Base-by-base conservation (phyloP, 2,797 vertebrate genomes). In the Pipistrellus nathusii region DNA sequence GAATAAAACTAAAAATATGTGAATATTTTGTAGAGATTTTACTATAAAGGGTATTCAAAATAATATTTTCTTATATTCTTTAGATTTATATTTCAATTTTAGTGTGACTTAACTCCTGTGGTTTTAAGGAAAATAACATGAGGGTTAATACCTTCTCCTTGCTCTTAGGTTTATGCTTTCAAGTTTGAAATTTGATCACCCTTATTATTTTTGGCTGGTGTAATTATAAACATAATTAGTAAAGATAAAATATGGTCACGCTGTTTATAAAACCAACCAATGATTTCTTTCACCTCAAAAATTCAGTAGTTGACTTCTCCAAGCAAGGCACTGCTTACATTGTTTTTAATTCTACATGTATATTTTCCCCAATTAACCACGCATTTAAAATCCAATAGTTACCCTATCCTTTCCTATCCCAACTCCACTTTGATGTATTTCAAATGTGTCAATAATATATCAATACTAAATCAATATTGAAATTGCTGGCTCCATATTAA, bases 201-300 rank as follows among this genome's bases (percentile, higher is more conserved):
- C 30, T 90, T 80, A 94, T 92, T 1, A 0, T 94, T 97, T 38
- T 93, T 94, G 71, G 30, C n/a, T 96, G 51, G 27, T 71, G 12
- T 82, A 93, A 89, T 88, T 96, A 86, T 81, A 96, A 96, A 95
- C 68, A 30, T 85, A 69, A 95, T 94, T 96, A 97, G 46, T 73
- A 25, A 3, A 6, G 91, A 95, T 92, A 87, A 97, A 94, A 93
- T 89, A 68, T 27, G 80, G 78, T 66, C 13, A 13, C 92, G 6
- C 44, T 72, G 3, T 90, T 94, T 62, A 66, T 62, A 76, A 95
- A 88, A 69, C 44, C 7, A 80, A 59, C 20, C 2, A 82, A 20
- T 73, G 44, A 64, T 11, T 90, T 88, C 9, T 89, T 80, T 13
- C 1, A 77, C 5, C 21, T 83, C 6, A 64, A 68, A 93, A 78